phyloP scores from a whole-genome alignment of 2,797 vertebrate genomes.

The Macropus fuliginosus region DNA sequence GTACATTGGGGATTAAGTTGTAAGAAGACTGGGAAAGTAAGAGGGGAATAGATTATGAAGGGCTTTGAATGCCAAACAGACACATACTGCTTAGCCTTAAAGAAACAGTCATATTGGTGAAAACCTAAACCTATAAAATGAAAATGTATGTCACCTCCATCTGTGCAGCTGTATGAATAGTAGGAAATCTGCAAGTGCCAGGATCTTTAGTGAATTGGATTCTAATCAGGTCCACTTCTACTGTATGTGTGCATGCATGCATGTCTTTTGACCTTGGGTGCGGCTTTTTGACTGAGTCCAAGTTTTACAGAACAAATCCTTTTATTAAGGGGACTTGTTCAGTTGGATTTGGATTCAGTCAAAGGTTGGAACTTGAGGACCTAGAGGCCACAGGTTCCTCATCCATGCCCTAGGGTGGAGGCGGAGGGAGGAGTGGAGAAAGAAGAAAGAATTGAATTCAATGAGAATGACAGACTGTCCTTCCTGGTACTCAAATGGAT shows the following conservation, averaged over 20 bases:
- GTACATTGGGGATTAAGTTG: background rate
- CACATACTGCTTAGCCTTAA: background rate
- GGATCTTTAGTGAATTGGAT: background rate
- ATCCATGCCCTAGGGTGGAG: too few relatives aligned
- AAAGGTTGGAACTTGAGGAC: too few relatives aligned
- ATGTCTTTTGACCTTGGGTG: too few relatives aligned
- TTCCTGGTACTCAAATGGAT: background rate
- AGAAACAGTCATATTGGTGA: background rate
- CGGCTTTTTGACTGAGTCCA: too few relatives aligned
- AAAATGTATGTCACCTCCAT: background rate
- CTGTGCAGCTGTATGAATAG: background rate
- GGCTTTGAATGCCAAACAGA: background rate
- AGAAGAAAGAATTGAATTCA: background rate
- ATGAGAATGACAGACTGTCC: background rate
- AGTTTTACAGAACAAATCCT: too few relatives aligned
- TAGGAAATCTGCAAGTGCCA: background rate
- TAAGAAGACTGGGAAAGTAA: background rate
- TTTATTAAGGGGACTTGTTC: too few relatives aligned
- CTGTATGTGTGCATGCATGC: background rate
- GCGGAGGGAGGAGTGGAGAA: background rate
- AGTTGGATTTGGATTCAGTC: too few relatives aligned
- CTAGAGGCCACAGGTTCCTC: too few relatives aligned
- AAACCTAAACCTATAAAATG: background rate
- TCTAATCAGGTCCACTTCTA: background rate
- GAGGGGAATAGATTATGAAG: background rate